phyloP scores from a whole-genome alignment of 64 coral and sea anemone species.

The Porites lutea region DNA sequence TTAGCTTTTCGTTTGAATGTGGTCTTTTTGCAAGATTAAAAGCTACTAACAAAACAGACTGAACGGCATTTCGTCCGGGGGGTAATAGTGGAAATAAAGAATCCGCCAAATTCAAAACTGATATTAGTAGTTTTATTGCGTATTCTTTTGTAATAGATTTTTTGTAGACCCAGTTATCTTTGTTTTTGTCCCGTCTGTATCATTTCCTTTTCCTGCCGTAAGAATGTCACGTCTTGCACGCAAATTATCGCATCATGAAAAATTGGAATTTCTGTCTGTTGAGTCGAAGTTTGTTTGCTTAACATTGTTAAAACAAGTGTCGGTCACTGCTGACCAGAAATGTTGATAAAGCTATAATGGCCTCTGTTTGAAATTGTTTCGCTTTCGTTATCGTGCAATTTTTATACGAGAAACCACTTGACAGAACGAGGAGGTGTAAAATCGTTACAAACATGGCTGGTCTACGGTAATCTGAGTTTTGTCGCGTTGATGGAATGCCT shows the following conservation, averaged over 20 bases:
- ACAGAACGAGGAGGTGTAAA: too few species aligned
- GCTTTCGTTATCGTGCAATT: too few species aligned
- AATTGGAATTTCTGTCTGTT: neutral
- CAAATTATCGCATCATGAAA: slow-evolving; percentile 1
- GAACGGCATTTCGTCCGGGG: too few species aligned
- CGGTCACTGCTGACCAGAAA: neutral
- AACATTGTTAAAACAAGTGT: neutral
- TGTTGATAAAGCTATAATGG: too few species aligned
- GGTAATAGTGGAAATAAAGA: neutral
- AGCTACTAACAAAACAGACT: too few species aligned
- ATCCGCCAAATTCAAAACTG: neutral
- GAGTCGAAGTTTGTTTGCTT: neutral
- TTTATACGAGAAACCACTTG: too few species aligned
- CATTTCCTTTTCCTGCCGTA: slow-evolving; percentile 18
- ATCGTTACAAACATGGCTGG: too few species aligned
- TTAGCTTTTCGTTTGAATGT: too few species aligned
- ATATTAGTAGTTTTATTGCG: neutral
- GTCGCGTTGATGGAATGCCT: neutral
- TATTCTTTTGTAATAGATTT: neutral
- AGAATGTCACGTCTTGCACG: slow-evolving; percentile 6
- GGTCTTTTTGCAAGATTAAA: too few species aligned
- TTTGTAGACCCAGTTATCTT: neutral
- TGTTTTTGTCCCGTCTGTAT: neutral
- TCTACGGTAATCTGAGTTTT: too few species aligned
- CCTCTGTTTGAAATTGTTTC: too few species aligned